These are phyloP conservation scores for Pempheris klunzingeri DNA, from an alignment of 2,797 vertebrate species.

Conservation along the genomic window DNA sequence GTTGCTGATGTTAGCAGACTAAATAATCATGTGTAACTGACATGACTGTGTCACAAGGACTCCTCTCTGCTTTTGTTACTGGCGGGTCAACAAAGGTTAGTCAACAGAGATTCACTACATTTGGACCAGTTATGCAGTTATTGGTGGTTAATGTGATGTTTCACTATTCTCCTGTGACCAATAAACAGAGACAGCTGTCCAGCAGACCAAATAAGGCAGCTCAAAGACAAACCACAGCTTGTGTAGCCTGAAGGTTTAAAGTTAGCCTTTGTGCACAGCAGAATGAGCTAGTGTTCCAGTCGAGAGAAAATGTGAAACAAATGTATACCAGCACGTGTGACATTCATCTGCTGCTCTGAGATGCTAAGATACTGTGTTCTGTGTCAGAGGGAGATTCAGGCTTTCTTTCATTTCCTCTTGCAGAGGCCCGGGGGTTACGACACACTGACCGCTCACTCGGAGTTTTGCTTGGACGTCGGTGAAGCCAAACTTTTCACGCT, in stretches of 20 bases:
- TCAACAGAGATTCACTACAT: no score
- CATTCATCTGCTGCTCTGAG: conserved; percentile 14
- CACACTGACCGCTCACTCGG: conserved; percentile 5
- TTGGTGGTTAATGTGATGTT: neutral
- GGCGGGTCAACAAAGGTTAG: neutral
- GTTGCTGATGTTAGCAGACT: neutral
- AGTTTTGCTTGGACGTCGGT: conserved; percentile 42
- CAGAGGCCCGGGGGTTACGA: conserved; percentile 34
- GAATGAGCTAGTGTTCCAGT: conserved; percentile 16
- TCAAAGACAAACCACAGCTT: conserved; percentile 1
- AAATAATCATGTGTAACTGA: neutral
- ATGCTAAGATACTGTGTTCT: conserved; percentile 53
- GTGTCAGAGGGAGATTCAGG: conserved; percentile 24
- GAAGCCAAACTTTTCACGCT: conserved; percentile 17
- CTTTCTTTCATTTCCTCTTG: conserved; percentile 67
- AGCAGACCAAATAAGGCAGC: neutral
- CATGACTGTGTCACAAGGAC: neutral
- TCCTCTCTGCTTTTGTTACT: neutral
- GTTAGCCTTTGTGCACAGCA: conserved; percentile 20
- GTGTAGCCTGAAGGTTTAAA: neutral
- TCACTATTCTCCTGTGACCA: neutral
- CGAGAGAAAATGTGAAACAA: conserved; percentile 38
- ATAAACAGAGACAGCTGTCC: neutral
- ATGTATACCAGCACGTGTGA: conserved; percentile 34
- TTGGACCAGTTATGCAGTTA: neutral